Evolutionary conservation across 2,888 invertebrate species (phyloP), one percentile per base, ranked within the genome.

Genomic region (Dorcus hopei): DNA sequence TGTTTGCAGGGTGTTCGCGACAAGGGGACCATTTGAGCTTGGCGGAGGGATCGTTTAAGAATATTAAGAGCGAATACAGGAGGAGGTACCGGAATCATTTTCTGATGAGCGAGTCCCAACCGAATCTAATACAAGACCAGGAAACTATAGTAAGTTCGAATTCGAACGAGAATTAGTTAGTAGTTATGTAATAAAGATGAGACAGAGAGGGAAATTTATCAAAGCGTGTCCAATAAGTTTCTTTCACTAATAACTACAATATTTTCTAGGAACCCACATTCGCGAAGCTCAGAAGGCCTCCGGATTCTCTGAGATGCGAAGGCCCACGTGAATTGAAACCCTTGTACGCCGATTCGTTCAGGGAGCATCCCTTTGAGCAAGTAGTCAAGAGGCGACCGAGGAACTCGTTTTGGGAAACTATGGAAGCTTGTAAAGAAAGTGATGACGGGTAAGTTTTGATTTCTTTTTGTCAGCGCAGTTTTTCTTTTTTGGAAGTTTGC

Each of bases 51-150:
- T 72, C 76, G 2, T 75, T 77, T 54, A 73, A 74, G 55, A 64
- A 65, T 16, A 61, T 78, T 7, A 75, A 74, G 59, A 70, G 76
- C 3, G 80, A 80, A 58, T 80, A 80, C 65, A 72, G 53, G 42
- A 67, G 74, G 58, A 67, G 73, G 55, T 79, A 72, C 62, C 71
- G 67, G 54, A 68, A 74, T 55, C 73, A 70, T 43, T 69, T 62
- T 50, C 43, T 58, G 50, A 54, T 42, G 49, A 52, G 14, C 19
- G 55, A 7, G 26, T 33, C 26, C 3, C 6, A 33, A 33, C 26
- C 26, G 26, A 33, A 33, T 33, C 26, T 33, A 7, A 33, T 6
- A 4, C 26, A 33, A 33, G 26, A 33, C 2, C 26, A 33, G 26
- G 26, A 33, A 33, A 33, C 26, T 33, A 33, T 7, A 33, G 26